Evolutionary conservation across 2,113 vertebrate species (phyloP).

Genomic region (Casuarius casuarius): DNA sequence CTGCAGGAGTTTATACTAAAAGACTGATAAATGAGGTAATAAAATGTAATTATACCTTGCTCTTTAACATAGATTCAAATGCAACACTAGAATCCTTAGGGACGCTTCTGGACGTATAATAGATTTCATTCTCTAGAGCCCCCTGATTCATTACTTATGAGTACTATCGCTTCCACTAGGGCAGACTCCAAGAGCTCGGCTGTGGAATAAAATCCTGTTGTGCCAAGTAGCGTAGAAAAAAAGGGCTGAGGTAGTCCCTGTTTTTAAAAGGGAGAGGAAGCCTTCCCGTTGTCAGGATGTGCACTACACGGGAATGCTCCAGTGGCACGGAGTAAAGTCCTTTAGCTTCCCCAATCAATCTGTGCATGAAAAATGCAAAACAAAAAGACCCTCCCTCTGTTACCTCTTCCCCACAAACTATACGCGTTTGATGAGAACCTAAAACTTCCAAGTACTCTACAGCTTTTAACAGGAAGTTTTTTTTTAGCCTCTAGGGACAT

Average conservation of each 20-base stretch:
- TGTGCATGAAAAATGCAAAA: background rate
- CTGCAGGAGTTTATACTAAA: background rate
- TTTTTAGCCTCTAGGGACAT: background rate
- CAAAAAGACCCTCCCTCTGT: background rate
- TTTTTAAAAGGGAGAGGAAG: background rate
- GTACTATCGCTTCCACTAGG: background rate
- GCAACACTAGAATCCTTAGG: background rate
- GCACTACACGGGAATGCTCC: background rate
- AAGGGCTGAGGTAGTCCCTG: background rate
- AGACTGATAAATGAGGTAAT: slow-evolving; percentile 24
- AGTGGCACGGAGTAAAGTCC: background rate
- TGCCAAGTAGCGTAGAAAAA: background rate
- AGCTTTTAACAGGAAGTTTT: background rate
- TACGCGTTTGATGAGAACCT: background rate
- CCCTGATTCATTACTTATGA: background rate
- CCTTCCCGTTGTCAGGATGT: background rate
- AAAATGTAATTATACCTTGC: slow-evolving; percentile 44
- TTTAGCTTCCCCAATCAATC: background rate
- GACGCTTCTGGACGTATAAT: background rate
- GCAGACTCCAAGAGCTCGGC: background rate
- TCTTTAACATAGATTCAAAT: slow-evolving; percentile 43
- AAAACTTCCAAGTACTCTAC: background rate
- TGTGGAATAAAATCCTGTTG: background rate
- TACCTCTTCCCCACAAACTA: background rate
- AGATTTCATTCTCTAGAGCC: background rate